These are phyloP conservation scores for Panthera uncia DNA, from an alignment of 2,113 vertebrate genomes.

Conservation along the genomic window DNA sequence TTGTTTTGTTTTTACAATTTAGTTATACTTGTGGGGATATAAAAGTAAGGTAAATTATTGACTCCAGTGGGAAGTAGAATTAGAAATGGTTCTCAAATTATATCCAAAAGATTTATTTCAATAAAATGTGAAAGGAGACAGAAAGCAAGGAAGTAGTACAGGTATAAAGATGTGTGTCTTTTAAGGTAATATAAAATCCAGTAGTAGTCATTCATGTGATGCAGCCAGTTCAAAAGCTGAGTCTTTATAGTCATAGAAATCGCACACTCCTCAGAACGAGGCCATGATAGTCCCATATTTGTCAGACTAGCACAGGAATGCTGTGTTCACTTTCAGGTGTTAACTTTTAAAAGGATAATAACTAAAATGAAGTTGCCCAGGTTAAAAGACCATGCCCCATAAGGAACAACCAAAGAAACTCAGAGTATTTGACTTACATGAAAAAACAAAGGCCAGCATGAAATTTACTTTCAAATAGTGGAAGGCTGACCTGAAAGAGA, in stretches of 20 bases:
- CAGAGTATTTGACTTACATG: background rate
- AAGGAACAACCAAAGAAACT: background rate
- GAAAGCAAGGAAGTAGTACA: background rate
- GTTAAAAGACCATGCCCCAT: background rate
- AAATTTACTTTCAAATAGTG: background rate
- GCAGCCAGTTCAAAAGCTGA: background rate
- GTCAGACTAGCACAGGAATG: background rate
- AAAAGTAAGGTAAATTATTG: background rate
- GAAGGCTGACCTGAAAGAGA: background rate
- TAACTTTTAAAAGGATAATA: background rate
- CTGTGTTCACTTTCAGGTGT: background rate
- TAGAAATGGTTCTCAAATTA: background rate
- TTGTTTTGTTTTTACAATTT: background rate
- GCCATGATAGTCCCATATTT: background rate
- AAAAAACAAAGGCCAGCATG: background rate
- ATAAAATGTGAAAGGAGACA: background rate
- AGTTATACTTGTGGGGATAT: background rate
- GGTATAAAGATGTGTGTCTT: background rate
- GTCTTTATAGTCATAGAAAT: background rate
- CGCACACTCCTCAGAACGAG: background rate
- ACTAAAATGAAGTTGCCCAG: background rate
- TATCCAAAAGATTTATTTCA: background rate
- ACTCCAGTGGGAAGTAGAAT: background rate
- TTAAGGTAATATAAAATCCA: background rate
- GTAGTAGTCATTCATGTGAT: background rate